phyloP scores from a whole-genome alignment of 1,140 invertebrate species.

The Monochamus saltuarius region DNA sequence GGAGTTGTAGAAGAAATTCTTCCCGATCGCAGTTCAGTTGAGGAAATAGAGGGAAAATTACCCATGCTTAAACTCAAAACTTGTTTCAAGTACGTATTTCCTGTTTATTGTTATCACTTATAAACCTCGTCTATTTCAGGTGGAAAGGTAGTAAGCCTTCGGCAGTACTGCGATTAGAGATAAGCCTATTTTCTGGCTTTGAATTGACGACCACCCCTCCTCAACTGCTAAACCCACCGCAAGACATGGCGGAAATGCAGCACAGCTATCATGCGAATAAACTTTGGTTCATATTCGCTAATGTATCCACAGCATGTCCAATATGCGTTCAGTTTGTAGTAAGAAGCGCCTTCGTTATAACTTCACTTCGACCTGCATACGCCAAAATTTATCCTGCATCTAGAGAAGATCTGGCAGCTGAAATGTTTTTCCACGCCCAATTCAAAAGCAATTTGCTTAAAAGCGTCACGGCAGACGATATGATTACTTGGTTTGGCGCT shows the following conservation, averaged over 20 bases:
- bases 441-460: slow-evolving; percentile 58
- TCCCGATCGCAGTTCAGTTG: slow-evolving; percentile 59
- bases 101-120: background rate
- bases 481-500: slow-evolving; percentile 65
- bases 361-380: slow-evolving; percentile 61
- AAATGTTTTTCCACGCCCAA: slow-evolving; percentile 62
- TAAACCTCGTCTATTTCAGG: slow-evolving; percentile 37
- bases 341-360: slow-evolving; percentile 59
- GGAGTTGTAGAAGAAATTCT: slow-evolving; percentile 61
- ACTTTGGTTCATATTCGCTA: slow-evolving; percentile 65
- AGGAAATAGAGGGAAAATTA: slow-evolving; percentile 62
- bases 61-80: slow-evolving; percentile 61
- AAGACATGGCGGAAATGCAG: slow-evolving; percentile 58
- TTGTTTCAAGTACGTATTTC: slow-evolving; percentile 58
- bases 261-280: slow-evolving; percentile 60
- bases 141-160: slow-evolving; percentile 62
- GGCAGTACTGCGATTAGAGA: slow-evolving; percentile 61
- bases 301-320: slow-evolving; percentile 60
- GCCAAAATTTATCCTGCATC: slow-evolving; percentile 61
- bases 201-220: slow-evolving; percentile 52
- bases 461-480: slow-evolving; percentile 62
- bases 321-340: slow-evolving; percentile 61
- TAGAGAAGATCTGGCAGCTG: slow-evolving; percentile 60
- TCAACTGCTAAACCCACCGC: slow-evolving; percentile 51
- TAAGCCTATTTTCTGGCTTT: slow-evolving; percentile 65